A percentile compares a stretch with the other conserved stretches of the same genome.
These are phyloP conservation scores for Eupsilia transversa DNA, from an alignment of 2,888 invertebrate species.

Conservation along the genomic window DNA sequence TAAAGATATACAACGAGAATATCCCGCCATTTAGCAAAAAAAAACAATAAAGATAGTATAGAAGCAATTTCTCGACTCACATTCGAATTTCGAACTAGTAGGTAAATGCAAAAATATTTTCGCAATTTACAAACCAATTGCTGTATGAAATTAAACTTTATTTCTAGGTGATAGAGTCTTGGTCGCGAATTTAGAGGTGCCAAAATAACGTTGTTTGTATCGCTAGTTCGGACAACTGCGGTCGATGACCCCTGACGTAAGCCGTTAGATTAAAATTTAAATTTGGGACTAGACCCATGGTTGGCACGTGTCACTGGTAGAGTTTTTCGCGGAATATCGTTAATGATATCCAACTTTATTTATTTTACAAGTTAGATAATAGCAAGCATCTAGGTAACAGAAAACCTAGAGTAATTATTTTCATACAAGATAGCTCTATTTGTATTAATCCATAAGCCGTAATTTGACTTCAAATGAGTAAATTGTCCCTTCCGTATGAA, in stretches of 20 bases:
- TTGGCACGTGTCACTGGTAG: constrained; percentile 13
- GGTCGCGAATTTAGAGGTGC: constrained; percentile 63
- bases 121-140: constrained; percentile 57
- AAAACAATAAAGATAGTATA: constrained; percentile 23
- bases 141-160: constrained; percentile 71
- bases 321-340: constrained; percentile 5
- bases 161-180: constrained; percentile 69
- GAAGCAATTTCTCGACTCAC: constrained; percentile 29
- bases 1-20: constrained; percentile 14
- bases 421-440: not conserved
- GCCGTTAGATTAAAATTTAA: constrained; percentile 88
- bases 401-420: not conserved
- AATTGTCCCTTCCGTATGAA: not conserved
- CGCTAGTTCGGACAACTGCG: constrained; percentile 82
- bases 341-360: not conserved
- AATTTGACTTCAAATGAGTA: not conserved
- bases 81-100: constrained; percentile 52
- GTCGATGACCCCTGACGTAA: constrained; percentile 83
- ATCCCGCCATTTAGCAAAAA: constrained; percentile 6
- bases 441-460: not conserved
- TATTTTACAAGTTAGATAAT: not conserved
- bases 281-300: constrained; percentile 78
- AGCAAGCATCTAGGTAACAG: not conserved
- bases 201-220: constrained; percentile 72
- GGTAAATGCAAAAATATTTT: constrained; percentile 43